These are phyloP conservation scores for Drosophila erecta DNA, from an alignment of 1,140 invertebrate genomes.

Conservation along the genomic window DNA sequence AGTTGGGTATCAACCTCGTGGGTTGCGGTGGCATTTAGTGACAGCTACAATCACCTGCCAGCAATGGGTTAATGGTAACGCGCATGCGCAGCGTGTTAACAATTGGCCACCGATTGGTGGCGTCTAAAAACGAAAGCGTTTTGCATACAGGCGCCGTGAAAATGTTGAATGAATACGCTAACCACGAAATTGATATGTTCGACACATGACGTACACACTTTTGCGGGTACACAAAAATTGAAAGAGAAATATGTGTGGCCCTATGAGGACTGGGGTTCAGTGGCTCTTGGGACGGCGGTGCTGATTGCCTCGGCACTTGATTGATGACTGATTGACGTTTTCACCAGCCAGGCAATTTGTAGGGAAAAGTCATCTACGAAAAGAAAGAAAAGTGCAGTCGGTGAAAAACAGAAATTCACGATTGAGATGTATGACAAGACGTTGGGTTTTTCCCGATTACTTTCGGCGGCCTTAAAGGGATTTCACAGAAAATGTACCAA, in stretches of 20 bases:
- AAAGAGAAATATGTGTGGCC: constrained; percentile 40
- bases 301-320: constrained; percentile 54
- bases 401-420: constrained; percentile 36
- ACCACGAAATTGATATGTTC: constrained; percentile 69
- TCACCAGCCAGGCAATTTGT: constrained; percentile 56
- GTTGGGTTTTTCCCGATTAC: constrained; percentile 18
- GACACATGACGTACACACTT: constrained; percentile 5
- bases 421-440: constrained; percentile 33
- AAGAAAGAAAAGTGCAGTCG: constrained; percentile 37
- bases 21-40: constrained; percentile 56
- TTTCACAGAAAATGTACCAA: constrained; percentile 4
- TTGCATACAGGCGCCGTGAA: constrained; percentile 49
- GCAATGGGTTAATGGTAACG: constrained; percentile 21
- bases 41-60: constrained; percentile 32
- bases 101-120: constrained; percentile 9
- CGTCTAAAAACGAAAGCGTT: constrained; percentile 69
- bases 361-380: constrained; percentile 50
- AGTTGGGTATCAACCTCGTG: constrained; percentile 30
- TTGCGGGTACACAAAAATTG: constrained; percentile 1
- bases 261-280: constrained; percentile 49
- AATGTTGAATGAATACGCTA: constrained; percentile 50
- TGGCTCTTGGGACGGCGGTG: constrained; percentile 41
- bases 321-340: constrained; percentile 80
- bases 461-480: not conserved
- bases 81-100: constrained; percentile 59